Evolutionary conservation across 2,888 invertebrate genomes (phyloP), one percentile per base, ranked within the genome.

Genomic region (Drosophila anomalipes): DNA sequence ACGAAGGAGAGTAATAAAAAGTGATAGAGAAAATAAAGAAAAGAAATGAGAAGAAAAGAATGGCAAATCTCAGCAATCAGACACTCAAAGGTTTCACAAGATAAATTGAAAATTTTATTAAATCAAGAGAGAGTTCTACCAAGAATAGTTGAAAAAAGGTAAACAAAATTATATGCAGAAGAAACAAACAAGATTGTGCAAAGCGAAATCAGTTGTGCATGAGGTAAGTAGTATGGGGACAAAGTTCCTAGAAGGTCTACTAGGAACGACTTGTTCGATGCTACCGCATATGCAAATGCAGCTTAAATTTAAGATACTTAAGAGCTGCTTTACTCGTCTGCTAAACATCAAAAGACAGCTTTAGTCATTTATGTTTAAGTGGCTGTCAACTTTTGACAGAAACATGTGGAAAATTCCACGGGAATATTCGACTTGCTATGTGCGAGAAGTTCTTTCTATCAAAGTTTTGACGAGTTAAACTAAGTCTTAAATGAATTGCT

Each of bases 401-500:
- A 22, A 4, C 26, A 39, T 65, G 2, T 19, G 68, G 26, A 53
- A 53, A 26, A 47, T 47, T 26, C 9, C 16, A 67, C 41, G 68
- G 39, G 30, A 52, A 52, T 67, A 33, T 35, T 79, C 79, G 62
- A 67, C 41, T 60, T 35, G 28, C 33, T 62, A 37, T 49, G 9
- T 16, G 49, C 32, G 16, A 41, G 14, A 44, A 66, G 59, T 51
- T 67, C 41, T 51, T 33, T 54, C 14, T 30, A 53, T 59, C 35
- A 44, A 37, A 30, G 9, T 47, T 47, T 47, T 47, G 47, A 47
- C 26, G 52, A 37, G 32, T 32, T 58, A 67, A 32, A 5, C 30
- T 22, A 60, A 76, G 77, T 78, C 78, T 81, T 67, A 76, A 80
- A 71, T 81, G 81, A 67, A 67, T 70, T 78, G 77, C 78, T 81